These are phyloP conservation scores for Cylas formicarius DNA, from an alignment of 1,140 invertebrate species.

Conservation along the genomic window DNA sequence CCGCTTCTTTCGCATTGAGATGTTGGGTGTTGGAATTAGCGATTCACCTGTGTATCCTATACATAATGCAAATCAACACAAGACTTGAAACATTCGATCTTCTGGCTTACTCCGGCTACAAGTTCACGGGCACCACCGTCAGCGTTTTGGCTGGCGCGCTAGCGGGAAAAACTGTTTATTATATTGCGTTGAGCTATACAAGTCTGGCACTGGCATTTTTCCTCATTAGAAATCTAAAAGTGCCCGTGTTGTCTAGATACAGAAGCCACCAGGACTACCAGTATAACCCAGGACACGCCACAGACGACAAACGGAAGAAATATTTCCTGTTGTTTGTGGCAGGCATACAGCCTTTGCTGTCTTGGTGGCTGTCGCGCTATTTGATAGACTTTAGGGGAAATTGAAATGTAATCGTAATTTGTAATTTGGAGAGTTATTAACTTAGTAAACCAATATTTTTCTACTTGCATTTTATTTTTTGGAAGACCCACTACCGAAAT, in stretches of 20 bases:
- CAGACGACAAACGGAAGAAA: conserved; percentile 74
- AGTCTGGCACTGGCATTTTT: conserved; percentile 85
- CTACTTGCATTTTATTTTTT: too few relatives aligned
- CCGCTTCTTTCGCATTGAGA: conserved; percentile 87
- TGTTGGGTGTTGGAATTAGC: conserved; percentile 90
- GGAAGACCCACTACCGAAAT: too few relatives aligned
- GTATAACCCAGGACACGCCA: conserved; percentile 17
- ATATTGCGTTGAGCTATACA: conserved; percentile 67
- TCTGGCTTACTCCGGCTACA: conserved; percentile 90
- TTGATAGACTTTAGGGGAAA: too few relatives aligned
- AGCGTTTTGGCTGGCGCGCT: conserved; percentile 68
- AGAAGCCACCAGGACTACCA: conserved; percentile 28
- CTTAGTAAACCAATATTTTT: too few relatives aligned
- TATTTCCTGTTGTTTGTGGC: conserved; percentile 91
- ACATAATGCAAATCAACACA: conserved; percentile 83
- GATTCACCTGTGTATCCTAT: conserved; percentile 76
- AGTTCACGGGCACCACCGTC: conserved; percentile 89
- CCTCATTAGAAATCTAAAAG: conserved; percentile 78
- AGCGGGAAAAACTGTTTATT: conserved; percentile 74
- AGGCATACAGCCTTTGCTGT: conserved; percentile 80
- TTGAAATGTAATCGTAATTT: too few relatives aligned
- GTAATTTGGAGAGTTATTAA: too few relatives aligned
- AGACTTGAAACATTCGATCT: conserved; percentile 84
- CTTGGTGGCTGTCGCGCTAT: conserved; percentile 91
- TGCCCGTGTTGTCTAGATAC: conserved; percentile 71